These are phyloP conservation scores for Drosophila seclusa DNA, from an alignment of 2,888 invertebrate species.

Conservation along the genomic window DNA sequence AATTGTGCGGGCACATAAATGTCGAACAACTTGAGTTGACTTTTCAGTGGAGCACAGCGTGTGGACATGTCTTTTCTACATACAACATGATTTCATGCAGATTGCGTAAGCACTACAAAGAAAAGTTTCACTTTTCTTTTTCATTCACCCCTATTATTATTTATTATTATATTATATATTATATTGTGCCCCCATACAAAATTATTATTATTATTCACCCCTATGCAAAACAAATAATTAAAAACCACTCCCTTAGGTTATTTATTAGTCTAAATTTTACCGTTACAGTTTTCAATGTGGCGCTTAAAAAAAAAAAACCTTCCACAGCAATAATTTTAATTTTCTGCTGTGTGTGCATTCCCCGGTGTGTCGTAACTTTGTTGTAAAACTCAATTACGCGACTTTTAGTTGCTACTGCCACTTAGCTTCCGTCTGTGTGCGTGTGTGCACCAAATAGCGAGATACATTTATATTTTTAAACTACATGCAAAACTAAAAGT, in stretches of 20 bases:
- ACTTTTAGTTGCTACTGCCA: constrained; percentile 40
- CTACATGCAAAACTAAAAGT: constrained; percentile 7
- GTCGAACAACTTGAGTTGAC: constrained; percentile 63
- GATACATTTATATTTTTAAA: not conserved
- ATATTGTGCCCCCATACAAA: too few relatives aligned
- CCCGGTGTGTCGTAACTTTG: constrained; percentile 53
- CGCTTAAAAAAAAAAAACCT: constrained; percentile 11
- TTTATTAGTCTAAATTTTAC: constrained; percentile 58
- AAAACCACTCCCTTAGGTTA: constrained; percentile 20
- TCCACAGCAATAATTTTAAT: constrained; percentile 45
- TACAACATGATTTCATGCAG: constrained; percentile 40
- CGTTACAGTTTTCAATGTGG: constrained; percentile 45
- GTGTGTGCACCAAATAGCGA: constrained; percentile 5
- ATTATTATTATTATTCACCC: too few relatives aligned
- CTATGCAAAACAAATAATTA: constrained; percentile 4
- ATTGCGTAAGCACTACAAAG: constrained; percentile 41
- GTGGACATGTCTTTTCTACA: constrained; percentile 9
- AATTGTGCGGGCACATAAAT: constrained; percentile 77
- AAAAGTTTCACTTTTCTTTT: constrained; percentile 13
- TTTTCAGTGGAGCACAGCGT: constrained; percentile 9
- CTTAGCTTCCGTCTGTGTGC: not conserved
- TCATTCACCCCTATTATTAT: too few relatives aligned
- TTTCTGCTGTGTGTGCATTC: constrained; percentile 26
- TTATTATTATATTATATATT: too few relatives aligned
- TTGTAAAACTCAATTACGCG: constrained; percentile 70